phyloP scores from a whole-genome alignment of 2,113 vertebrate species.

The Prietella phreatophila region DNA sequence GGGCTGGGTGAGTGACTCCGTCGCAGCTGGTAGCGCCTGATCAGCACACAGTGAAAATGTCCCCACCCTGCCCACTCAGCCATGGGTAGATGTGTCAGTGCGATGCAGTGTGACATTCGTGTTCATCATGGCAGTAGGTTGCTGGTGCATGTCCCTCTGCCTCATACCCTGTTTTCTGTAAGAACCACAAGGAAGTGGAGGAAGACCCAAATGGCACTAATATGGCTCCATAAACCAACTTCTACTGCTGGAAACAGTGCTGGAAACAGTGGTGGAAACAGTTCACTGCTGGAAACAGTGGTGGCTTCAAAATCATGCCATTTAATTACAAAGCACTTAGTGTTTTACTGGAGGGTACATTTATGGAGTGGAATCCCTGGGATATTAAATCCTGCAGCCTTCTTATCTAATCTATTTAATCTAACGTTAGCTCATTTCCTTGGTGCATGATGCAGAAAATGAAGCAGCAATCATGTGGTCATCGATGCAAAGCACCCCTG shows the following conservation, averaged over 20 bases:
- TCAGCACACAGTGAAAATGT: slow-evolving; percentile 13
- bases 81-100: slow-evolving; percentile 39
- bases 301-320: slow-evolving; percentile 6
- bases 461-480: slow-evolving; percentile 41
- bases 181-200: neutral
- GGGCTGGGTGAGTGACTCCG: slow-evolving; percentile 33
- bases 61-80: slow-evolving; percentile 15
- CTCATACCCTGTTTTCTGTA: neutral
- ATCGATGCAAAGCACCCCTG: slow-evolving; percentile 26
- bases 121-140: slow-evolving; percentile 34
- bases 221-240: neutral
- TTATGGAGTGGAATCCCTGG: slow-evolving; percentile 27
- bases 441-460: slow-evolving; percentile 40
- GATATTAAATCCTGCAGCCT: slow-evolving; percentile 31
- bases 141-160: slow-evolving; percentile 27
- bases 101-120: slow-evolving; percentile 18
- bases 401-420: slow-evolving; percentile 37
- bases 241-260: neutral
- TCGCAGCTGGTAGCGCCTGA: slow-evolving; percentile 39
- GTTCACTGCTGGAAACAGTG: slow-evolving; percentile 21
- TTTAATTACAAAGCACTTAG: slow-evolving; percentile 33
- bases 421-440: slow-evolving; percentile 40
- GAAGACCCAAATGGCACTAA: neutral
- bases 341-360: slow-evolving; percentile 30
- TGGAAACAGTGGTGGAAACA: slow-evolving; percentile 21